Percentiles rank a stretch among this genome's conserved stretches.
phyloP scores from a whole-genome alignment of 2,797 vertebrate species.

The Nasua narica region DNA sequence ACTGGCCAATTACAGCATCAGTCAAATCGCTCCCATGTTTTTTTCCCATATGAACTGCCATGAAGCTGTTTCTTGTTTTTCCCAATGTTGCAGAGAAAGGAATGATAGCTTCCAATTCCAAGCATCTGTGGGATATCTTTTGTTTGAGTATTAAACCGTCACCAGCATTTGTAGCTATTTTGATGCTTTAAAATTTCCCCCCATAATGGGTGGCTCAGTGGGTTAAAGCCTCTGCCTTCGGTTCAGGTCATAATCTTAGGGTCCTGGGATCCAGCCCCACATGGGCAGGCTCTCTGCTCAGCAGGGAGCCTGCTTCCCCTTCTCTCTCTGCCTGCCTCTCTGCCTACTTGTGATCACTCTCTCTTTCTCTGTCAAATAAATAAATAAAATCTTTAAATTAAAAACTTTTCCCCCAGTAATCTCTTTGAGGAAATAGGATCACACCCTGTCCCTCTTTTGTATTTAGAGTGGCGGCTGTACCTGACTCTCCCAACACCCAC shows the following conservation, averaged over 20 bases:
- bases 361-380: no score
- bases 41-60: not conserved
- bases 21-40: not conserved
- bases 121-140: not conserved
- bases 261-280: no score
- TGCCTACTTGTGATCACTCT: no score
- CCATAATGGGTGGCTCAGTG: not conserved
- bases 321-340: no score
- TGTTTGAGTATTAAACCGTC: not conserved
- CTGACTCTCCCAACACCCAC: not conserved
- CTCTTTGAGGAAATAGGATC: not conserved
- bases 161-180: not conserved
- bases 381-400: no score
- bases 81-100: not conserved
- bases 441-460: not conserved
- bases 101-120: not conserved
- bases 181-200: not conserved
- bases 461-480: not conserved
- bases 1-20: not conserved
- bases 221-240: no score
- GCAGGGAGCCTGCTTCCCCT: no score
- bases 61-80: not conserved
- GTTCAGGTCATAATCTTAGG: no score
- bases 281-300: no score
- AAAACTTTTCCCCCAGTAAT: not conserved